Evolutionary conservation across 2,888 invertebrate genomes (phyloP), one percentile per base, ranked within the genome.

Genomic region (Ophion slaviceki): DNA sequence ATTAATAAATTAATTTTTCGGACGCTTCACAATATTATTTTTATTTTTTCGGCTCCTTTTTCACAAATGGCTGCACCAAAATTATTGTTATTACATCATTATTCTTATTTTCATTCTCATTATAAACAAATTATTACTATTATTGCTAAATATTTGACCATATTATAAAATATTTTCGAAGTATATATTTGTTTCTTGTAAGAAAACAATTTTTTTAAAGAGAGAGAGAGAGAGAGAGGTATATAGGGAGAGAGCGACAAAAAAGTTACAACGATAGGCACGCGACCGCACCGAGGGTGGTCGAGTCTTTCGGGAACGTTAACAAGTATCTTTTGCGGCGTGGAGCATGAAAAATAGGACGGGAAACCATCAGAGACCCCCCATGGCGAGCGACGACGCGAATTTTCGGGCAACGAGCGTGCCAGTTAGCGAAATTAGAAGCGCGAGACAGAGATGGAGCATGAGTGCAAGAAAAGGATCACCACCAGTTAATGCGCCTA

Each of bases 261-360:
- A 82, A 70, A 70, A 75, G 45, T 57, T 66, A 3, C 66, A 17
- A 53, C 45, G 90, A 59, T 17, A 4, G 20, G 86, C 90, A 89
- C 91, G 92, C 90, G 92, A 84, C 89, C 83, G 85, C 91, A 40
- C 92, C 86, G 74, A 91, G 90, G 92, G 92, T 91, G 92, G 92
- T 88, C 90, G 85, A 67, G 85, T 71, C 24, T 83, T 71, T 90
- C 88, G 85, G 88, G 83, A 90, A 90, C 90, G 89, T 90, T 92
- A 92, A 90, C 92, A 91, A 92, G 92, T 91, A 92, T 90, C 90
- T 89, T 90, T 83, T 77, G 83, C 77, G 80, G 80, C 59, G 53
- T 82, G 84, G 72, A 87, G 89, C 88, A 86, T 88, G 90, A 90
- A 90, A 89, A 90, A 89, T 85, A 84, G 89, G 88, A 89, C 89